Evolutionary conservation across 2,888 invertebrate species (phyloP), one percentile per base, ranked within the genome.

Genomic region (Polydrusus pterygomalis): DNA sequence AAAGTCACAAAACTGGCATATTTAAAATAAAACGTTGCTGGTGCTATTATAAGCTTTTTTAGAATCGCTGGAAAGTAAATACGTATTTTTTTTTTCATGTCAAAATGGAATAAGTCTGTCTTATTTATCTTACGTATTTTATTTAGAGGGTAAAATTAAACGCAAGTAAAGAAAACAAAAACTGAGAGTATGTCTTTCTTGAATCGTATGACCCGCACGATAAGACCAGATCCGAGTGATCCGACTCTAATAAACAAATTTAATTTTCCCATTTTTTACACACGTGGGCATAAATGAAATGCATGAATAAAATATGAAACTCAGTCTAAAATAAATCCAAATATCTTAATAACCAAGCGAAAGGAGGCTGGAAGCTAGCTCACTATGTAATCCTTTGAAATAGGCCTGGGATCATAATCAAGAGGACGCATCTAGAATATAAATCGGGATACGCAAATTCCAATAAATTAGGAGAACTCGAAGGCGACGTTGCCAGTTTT

Each of bases 351-450:
- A 54, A 54, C 13, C 20, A 54, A 54, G n/a, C 13, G 25, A 54
- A 54, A 25, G 25, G 25, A 54, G 30, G 20, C 13, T 51, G 51
- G 10, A 20, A 51, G 58, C 65, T 58, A 25, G 47, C 45, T 25
- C 18, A 17, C 38, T 45, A 73, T 67, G 25, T 65, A 73, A 73
- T 67, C 72, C 72, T 67, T 65, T 73, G 73, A 60, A 68, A 68
- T 60, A 68, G 68, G 68, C 60, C 68, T 71, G 30, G 54, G 67
- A 65, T 38, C 62, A 60, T 74, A 67, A 74, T 74, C 74, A 74
- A 62, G 54, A 51, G 40, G 45, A 60, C 49, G 51, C 20, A 40
- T 18, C 54, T 20, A 56, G 71, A 56, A 71, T 64, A 71, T 63
- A 47, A 63, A 71, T 62, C 70, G 45, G 30, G 6, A 54, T 25